phyloP scores from a whole-genome alignment of 2,888 invertebrate species.

The Cataglyphis livida region DNA sequence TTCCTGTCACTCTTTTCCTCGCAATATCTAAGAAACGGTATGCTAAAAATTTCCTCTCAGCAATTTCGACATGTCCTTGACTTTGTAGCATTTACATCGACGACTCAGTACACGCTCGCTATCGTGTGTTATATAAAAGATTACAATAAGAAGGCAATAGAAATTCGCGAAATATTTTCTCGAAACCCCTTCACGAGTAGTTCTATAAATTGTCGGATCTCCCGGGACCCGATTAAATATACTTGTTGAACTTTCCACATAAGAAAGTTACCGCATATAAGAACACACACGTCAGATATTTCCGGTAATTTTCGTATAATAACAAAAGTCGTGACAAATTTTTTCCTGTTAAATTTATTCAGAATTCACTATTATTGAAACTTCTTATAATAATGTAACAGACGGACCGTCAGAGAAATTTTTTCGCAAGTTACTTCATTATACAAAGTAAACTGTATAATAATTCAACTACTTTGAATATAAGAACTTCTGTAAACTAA shows the following conservation, averaged over 20 bases:
- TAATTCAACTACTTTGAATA: not conserved
- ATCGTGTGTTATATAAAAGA: not conserved
- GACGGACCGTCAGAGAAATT: not conserved
- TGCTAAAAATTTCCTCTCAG: not conserved
- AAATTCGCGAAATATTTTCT: not conserved
- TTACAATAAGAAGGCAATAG: not conserved
- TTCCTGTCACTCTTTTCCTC: not conserved
- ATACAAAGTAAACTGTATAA: not conserved
- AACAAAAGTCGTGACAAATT: not conserved
- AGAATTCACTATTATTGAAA: not conserved
- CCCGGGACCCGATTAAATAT: not conserved
- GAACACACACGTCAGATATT: not conserved
- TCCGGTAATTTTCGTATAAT: not conserved
- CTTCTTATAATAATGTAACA: not conserved
- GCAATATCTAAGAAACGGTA: not conserved
- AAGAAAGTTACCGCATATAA: not conserved
- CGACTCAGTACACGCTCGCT: not conserved
- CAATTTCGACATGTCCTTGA: not conserved
- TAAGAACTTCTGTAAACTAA: not conserved
- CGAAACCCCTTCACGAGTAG: not conserved
- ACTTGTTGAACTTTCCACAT: not conserved
- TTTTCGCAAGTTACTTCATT: not conserved
- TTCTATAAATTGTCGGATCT: not conserved
- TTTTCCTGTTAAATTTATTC: not conserved
- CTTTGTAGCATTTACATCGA: not conserved